Base-by-base conservation (phyloP, 2,797 vertebrate genomes). In the Leptodactylus fallax region DNA sequence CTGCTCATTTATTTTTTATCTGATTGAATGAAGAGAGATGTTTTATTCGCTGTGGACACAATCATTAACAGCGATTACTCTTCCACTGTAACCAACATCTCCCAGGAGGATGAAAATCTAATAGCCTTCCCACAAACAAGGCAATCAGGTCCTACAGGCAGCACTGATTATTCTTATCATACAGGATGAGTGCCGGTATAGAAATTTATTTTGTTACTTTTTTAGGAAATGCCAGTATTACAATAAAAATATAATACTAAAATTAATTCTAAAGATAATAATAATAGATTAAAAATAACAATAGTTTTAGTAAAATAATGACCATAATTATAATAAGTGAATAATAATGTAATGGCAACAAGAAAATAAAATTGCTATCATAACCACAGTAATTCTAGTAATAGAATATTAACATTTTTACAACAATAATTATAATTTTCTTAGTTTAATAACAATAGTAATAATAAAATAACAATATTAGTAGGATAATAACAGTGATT, bases 1-100 rank as follows among this genome's bases (percentile, higher is more conserved):
- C 17, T 14, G 17, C 82, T 74, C 53, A 84, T 74, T 84, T 60
- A 84, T 60, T 56, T 74, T 19, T 58, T 58, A 74, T 84, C 27
- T 72, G 51, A 84, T 14, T 56, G 25, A 49, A 49, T 61, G 69
- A 19, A 16, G 69, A 6, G 67, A 60, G 53, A 56, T 45, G 23
- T 60, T 58, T 84, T 74, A 60, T 49, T 45, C 13, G 5, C 82
- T 6, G 23, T 23, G 49, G 51, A 36, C 82, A 45, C 69, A 47
- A 49, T 58, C 21, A 58, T 56, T 72, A 61, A 45, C 69, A 17
- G 36, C 19, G 36, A 2, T 56, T 11, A 11, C 25, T 17, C 13
- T 84, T 49, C 51, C 8, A 10, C 19, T n/a, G 21, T 6, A 74
- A 51, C 17, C 69, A 27, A 71, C 53, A 56, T 47, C 23, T 74